These are phyloP conservation scores for Clinocottus analis DNA, from an alignment of 2,113 vertebrate genomes.

Conservation along the genomic window DNA sequence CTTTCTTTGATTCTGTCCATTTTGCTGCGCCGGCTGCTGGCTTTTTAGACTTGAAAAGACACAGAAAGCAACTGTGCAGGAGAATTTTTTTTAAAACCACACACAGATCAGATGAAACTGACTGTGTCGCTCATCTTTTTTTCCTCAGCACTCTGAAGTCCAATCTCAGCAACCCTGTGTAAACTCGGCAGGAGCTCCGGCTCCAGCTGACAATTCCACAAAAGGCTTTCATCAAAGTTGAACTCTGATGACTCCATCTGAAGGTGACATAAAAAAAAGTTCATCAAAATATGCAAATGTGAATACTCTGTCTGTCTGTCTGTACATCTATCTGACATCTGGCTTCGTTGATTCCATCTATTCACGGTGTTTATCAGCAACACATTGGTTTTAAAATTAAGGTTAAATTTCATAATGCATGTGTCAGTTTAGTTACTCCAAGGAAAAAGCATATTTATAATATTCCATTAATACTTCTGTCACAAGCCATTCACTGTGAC, in stretches of 20 bases:
- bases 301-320: not conserved
- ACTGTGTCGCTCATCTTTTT: constrained; percentile 31
- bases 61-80: not conserved
- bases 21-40: constrained; percentile 16
- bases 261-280: constrained; percentile 50
- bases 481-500: constrained; percentile 3
- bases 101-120: constrained; percentile 43
- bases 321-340: constrained; percentile 3
- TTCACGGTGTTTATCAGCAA: constrained; percentile 21
- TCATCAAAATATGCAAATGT: constrained; percentile 48
- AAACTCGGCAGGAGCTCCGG: constrained; percentile 62
- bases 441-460: not conserved
- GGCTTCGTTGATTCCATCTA: constrained; percentile 6
- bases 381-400: constrained; percentile 1
- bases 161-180: constrained; percentile 46
- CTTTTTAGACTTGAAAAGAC: constrained; percentile 3
- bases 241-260: constrained; percentile 51
- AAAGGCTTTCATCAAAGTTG: constrained; percentile 54
- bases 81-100: not conserved
- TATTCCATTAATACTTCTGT: constrained; percentile 11
- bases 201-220: constrained; percentile 45
- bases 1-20: constrained; percentile 4
- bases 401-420: not conserved
- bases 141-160: constrained; percentile 30
- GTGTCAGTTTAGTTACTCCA: constrained; percentile 15